phyloP scores from a whole-genome alignment of 2,797 vertebrate species.

The Pseudochirops corinnae region DNA sequence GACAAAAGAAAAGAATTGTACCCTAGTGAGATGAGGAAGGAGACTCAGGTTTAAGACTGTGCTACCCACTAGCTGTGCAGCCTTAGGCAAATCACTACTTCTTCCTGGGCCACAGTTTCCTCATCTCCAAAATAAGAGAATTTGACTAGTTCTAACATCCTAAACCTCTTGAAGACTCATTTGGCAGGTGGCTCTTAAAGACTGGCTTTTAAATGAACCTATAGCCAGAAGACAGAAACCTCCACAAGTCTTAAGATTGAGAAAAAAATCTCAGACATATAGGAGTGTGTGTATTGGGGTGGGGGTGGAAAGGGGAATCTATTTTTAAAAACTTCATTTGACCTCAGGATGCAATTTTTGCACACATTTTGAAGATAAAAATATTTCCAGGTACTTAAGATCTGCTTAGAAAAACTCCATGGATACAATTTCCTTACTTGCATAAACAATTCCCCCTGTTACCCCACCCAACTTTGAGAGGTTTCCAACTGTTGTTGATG shows the following conservation, averaged over 20 bases:
- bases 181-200: not conserved
- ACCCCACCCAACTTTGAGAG: not conserved
- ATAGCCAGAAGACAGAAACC: not conserved
- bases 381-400: slow-evolving; percentile 39
- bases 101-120: not conserved
- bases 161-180: slow-evolving; percentile 24
- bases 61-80: not conserved
- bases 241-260: slow-evolving; percentile 2
- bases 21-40: not conserved
- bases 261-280: not conserved
- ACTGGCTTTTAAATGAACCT: not conserved
- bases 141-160: not conserved
- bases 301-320: not conserved
- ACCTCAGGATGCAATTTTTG: slow-evolving; percentile 8
- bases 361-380: slow-evolving; percentile 34
- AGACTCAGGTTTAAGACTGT: not conserved
- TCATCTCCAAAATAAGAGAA: slow-evolving; percentile 5
- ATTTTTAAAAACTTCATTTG: slow-evolving; percentile 2
- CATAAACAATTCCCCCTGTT: not conserved
- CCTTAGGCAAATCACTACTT: not conserved
- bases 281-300: not conserved
- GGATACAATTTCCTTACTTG: not conserved
- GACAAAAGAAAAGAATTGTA: not conserved
- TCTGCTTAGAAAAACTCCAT: slow-evolving; percentile 21
- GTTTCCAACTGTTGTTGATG: slow-evolving; percentile 13